Conservation (phyloP, 2,113 vertebrate species). For the Microtus ochrogaster region DNA sequence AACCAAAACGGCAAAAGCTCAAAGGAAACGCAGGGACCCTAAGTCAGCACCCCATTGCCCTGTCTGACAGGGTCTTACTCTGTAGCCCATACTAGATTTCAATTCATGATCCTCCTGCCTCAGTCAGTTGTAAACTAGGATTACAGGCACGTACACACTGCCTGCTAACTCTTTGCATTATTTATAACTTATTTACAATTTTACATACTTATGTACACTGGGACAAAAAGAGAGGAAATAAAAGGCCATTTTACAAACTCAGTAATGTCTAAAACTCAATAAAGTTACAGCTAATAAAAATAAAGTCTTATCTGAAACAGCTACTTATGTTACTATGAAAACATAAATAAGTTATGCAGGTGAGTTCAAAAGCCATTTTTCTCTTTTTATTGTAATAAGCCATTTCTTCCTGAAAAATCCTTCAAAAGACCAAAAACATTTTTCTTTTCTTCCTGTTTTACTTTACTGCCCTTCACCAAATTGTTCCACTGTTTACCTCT, state of each 20-base stretch:
- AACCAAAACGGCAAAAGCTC: not conserved
- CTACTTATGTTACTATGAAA: conserved; percentile 16
- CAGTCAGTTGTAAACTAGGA: not conserved
- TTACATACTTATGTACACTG: not conserved
- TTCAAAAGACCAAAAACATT: not conserved
- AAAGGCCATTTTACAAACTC: conserved; percentile 23
- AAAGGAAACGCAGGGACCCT: not conserved
- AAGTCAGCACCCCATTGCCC: not conserved
- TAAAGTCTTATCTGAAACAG: not conserved
- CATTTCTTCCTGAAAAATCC: not conserved
- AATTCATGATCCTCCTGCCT: not conserved
- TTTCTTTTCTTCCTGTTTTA: not conserved
- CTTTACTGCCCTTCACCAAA: not conserved
- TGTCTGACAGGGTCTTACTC: not conserved
- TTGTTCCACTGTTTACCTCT: not conserved
- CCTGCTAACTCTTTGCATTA: not conserved
- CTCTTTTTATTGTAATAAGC: not conserved
- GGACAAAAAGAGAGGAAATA: not conserved
- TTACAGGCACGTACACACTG: not conserved
- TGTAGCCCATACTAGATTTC: not conserved
- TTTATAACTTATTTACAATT: conserved; percentile 6
- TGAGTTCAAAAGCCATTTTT: not conserved
- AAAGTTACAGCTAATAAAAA: conserved; percentile 15
- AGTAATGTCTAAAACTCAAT: conserved; percentile 42
- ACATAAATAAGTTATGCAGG: not conserved